These are phyloP conservation scores for Meandrusa payeni DNA, from an alignment of 2,888 invertebrate species.

Conservation along the genomic window DNA sequence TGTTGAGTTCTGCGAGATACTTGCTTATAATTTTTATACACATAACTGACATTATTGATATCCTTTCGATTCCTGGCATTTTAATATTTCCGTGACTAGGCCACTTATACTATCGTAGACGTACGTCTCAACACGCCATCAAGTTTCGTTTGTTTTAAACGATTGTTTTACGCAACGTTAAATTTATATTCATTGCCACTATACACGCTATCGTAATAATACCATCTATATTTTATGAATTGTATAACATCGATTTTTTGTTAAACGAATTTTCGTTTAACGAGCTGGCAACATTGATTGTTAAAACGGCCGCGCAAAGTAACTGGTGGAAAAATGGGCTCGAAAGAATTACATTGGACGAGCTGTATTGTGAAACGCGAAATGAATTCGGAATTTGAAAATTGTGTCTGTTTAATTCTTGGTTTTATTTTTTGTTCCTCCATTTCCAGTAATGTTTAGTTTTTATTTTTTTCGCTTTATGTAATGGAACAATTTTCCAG, in stretches of 20 bases:
- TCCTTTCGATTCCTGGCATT: constrained; percentile 35
- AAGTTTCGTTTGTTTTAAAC: constrained; percentile 38
- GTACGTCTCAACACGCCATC: constrained; percentile 41
- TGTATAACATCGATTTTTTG: constrained; percentile 36
- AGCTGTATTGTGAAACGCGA: constrained; percentile 11
- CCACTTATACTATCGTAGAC: constrained; percentile 42
- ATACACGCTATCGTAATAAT: constrained; percentile 37
- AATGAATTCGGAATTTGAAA: constrained; percentile 18
- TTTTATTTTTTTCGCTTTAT: too few relatives aligned
- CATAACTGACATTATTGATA: constrained; percentile 27
- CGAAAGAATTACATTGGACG: constrained; percentile 17
- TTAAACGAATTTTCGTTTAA: constrained; percentile 35
- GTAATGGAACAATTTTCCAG: too few relatives aligned
- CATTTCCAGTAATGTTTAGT: too few relatives aligned
- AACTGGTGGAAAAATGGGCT: constrained; percentile 17
- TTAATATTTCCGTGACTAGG: constrained; percentile 60
- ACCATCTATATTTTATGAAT: constrained; percentile 37
- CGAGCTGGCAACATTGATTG: constrained; percentile 34
- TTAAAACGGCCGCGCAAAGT: constrained; percentile 21
- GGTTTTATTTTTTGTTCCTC: constrained; percentile 8
- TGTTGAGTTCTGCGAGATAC: too few relatives aligned
- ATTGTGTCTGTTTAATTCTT: constrained; percentile 8
- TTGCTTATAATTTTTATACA: background rate
- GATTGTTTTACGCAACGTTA: constrained; percentile 37
- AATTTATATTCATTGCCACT: constrained; percentile 39